Conservation (phyloP, 1,140 invertebrate genomes). For the Orchestia grillus region DNA sequence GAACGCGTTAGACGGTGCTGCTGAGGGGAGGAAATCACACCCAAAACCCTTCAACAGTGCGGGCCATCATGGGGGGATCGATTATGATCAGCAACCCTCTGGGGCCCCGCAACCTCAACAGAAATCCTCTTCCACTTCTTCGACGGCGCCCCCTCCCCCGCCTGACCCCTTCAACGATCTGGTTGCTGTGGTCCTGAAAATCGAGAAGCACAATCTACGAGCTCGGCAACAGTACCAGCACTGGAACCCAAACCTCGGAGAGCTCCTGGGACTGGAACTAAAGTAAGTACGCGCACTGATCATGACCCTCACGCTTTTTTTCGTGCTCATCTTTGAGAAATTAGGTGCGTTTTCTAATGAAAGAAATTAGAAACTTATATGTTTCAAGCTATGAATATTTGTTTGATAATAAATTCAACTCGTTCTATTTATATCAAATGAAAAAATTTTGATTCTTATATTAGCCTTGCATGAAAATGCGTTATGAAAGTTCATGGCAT, state of each 20-base stretch:
- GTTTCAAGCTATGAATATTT: not conserved
- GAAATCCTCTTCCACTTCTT: slow-evolving; percentile 23
- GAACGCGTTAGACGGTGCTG: not conserved
- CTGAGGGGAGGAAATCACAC: not conserved
- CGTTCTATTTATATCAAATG: too few species aligned
- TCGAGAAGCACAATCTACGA: not conserved
- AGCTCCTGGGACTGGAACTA: slow-evolving; percentile 56
- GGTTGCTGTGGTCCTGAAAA: slow-evolving; percentile 23
- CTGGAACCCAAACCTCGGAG: slow-evolving; percentile 55
- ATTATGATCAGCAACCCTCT: not conserved
- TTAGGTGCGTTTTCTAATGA: not conserved
- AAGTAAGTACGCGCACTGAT: slow-evolving; percentile 47
- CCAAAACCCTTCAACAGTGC: not conserved
- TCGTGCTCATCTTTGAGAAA: not conserved
- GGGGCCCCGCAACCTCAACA: slow-evolving; percentile 36
- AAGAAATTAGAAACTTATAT: not conserved
- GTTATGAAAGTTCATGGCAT: too few species aligned
- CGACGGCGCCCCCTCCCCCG: slow-evolving; percentile 20
- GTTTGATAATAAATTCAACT: too few species aligned
- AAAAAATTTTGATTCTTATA: too few species aligned
- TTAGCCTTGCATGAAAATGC: too few species aligned
- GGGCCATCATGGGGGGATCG: not conserved
- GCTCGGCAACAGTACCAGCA: slow-evolving; percentile 7
- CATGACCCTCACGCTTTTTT: not conserved
- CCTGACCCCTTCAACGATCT: slow-evolving; percentile 47